Conservation (phyloP, 92 coral and sea anemone species). For the Hydrozoanthus gracilis region DNA sequence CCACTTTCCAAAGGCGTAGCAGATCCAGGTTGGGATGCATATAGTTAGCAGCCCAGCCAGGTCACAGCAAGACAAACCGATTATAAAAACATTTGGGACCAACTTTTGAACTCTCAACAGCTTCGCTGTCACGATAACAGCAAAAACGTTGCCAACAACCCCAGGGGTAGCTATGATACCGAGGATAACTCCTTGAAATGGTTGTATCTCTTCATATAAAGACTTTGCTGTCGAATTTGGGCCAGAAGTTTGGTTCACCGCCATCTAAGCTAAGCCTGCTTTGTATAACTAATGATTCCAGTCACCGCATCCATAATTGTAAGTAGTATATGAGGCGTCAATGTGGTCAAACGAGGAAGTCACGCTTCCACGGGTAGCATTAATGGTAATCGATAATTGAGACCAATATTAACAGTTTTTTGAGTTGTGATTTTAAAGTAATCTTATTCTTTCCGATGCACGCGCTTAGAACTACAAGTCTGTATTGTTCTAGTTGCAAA, state of each 20-base stretch:
- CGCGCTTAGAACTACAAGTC: background rate
- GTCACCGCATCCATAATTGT: background rate
- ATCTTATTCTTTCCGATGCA: background rate
- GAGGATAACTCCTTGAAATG: conserved; percentile 52
- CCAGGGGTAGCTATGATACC: conserved; percentile 60
- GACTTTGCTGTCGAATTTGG: conserved; percentile 33
- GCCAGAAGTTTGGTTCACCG: background rate
- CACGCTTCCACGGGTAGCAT: background rate
- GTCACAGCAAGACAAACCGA: conserved; percentile 77
- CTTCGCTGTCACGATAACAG: conserved; percentile 67
- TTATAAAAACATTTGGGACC: conserved; percentile 79
- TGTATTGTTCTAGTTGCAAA: background rate
- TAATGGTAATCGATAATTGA: background rate
- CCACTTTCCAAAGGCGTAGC: conserved; percentile 74
- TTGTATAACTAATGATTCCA: background rate
- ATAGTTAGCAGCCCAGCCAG: conserved; percentile 62
- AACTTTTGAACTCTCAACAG: conserved; percentile 69
- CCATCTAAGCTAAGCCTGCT: background rate
- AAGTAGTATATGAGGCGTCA: too few relatives aligned
- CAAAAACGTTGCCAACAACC: conserved; percentile 75
- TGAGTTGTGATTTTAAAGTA: background rate
- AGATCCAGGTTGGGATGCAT: conserved; percentile 82
- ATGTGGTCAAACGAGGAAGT: background rate
- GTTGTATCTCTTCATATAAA: conserved; percentile 19
- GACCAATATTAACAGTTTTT: background rate